Evolutionary conservation across 2,113 vertebrate species (phyloP), one percentile per base, ranked within the genome.

Genomic region (Tachysurus fulvidraco): DNA sequence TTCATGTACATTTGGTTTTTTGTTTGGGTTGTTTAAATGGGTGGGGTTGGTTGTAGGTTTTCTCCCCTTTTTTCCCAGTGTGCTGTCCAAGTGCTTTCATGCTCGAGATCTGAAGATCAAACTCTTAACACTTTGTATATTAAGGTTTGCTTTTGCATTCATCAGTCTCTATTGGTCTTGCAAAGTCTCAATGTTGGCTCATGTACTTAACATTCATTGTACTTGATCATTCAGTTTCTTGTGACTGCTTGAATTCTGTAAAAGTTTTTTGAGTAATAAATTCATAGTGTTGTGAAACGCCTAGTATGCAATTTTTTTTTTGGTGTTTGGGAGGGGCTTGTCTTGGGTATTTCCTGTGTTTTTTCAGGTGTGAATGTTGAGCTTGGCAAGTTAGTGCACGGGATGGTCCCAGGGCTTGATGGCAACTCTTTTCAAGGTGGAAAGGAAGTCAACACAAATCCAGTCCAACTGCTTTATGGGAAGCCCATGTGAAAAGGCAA

Each of bases 301-400:
- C 93, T 95, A 92, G 95, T 94, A 95, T 95, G 93, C 93, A 94
- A n/a, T n/a, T n/a, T 95, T 94, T 95, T 94, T 92, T 91, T 93
- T 92, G 74, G 89, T 94, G 89, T 84, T 59, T 77, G 92, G 92
- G 93, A 84, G 81, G 65, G 84, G 36, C 21, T 90, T 94, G 90
- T 94, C 86, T 94, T 93, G 92, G 93, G 93, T 89, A 91, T 94
- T 94, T 94, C 93, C 95, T 96, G 93, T 96, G 94, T 94, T 94
- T 96, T 95, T 95, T 94, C 94, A 95, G 94, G 94, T 95, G 88
- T 93, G 91, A 92, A 81, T 90, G 91, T 95, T 93, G 93, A 94
- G 92, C 94, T 93, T 93, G 94, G 93, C 90, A 87, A 89, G 92
- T 94, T 94, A 94, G 93, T 91, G 92, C 92, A 92, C 90, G 91